Evolutionary conservation across 2,113 vertebrate genomes (phyloP).

Genomic region (Apus apus): DNA sequence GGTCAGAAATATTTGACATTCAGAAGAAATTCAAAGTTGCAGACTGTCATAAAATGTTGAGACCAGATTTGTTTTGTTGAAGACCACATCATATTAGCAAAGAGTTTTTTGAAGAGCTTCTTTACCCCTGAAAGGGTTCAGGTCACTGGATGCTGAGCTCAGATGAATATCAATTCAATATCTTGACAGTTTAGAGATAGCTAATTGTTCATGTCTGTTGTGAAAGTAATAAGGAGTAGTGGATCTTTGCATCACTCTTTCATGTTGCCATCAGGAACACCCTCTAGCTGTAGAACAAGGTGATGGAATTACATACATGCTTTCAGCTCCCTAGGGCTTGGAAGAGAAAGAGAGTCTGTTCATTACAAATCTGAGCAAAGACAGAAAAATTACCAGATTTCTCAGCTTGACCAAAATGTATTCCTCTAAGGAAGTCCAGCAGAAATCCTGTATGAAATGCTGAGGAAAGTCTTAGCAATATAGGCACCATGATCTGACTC

Average conservation of each 20-base stretch:
- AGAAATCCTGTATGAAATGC: background rate
- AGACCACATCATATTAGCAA: background rate
- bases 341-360: background rate
- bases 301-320: background rate
- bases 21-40: background rate
- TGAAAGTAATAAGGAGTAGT: background rate
- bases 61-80: background rate
- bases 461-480: background rate
- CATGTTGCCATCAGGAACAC: background rate
- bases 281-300: background rate
- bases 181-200: background rate
- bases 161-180: background rate
- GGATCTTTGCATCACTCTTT: background rate
- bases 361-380: background rate
- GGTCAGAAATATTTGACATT: background rate
- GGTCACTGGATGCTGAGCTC: background rate
- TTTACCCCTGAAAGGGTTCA: background rate
- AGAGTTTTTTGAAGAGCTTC: background rate
- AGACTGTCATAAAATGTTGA: background rate
- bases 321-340: background rate
- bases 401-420: background rate
- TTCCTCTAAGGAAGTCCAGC: background rate
- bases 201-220: background rate
- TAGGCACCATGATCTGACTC: background rate
- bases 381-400: background rate